These are phyloP conservation scores for Somateria mollissima DNA, from an alignment of 2,797 vertebrate species.

Conservation along the genomic window DNA sequence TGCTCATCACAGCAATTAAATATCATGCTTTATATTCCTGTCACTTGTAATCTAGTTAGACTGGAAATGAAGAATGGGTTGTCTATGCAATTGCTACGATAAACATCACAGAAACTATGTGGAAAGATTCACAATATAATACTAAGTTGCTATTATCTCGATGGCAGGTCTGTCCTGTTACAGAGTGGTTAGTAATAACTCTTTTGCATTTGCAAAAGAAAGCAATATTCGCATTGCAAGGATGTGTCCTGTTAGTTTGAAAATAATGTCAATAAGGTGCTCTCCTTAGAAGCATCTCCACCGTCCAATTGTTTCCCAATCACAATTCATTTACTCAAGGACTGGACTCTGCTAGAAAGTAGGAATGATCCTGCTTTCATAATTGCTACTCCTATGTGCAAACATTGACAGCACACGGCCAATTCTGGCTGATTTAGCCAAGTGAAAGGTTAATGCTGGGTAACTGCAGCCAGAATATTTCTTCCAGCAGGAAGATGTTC, in stretches of 20 bases:
- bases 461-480: constrained; percentile 25
- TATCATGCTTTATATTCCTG: constrained; percentile 52
- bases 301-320: constrained; percentile 52
- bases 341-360: neutral
- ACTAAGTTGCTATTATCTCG: constrained; percentile 53
- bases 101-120: constrained; percentile 13
- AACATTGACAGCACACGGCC: constrained; percentile 24
- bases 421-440: constrained; percentile 62
- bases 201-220: constrained; percentile 60
- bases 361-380: constrained; percentile 23
- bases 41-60: constrained; percentile 63
- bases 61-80: constrained; percentile 59
- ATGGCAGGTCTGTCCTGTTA: constrained; percentile 40
- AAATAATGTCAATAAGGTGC: constrained; percentile 61
- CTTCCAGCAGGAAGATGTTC: constrained; percentile 23
- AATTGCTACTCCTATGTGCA: constrained; percentile 25
- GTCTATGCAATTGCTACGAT: constrained; percentile 45
- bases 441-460: constrained; percentile 53
- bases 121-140: constrained; percentile 32
- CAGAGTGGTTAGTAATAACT: constrained; percentile 46
- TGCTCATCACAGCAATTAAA: constrained; percentile 62
- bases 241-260: constrained; percentile 64
- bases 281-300: constrained; percentile 44
- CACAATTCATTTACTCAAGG: constrained; percentile 53
- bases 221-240: constrained; percentile 43